Percentiles rank a stretch among this genome's conserved stretches.
Evolutionary conservation across 2,888 invertebrate genomes (phyloP).

Genomic region (Carterocephalus palaemon): DNA sequence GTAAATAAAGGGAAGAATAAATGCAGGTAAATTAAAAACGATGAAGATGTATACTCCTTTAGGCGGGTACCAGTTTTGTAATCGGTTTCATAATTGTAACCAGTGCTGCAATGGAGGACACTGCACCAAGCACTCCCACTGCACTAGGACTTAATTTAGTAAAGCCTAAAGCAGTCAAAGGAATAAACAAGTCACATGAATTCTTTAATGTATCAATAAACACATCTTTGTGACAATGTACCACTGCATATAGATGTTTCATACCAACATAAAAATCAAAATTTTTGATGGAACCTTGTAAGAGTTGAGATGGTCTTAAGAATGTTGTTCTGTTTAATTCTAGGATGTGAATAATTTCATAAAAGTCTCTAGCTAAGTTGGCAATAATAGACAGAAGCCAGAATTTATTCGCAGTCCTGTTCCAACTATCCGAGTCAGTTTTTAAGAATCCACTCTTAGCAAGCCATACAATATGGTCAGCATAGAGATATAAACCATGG

Average conservation of each 20-base stretch:
- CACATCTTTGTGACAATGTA: slow-evolving; percentile 80
- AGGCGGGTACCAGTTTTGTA: slow-evolving; percentile 84
- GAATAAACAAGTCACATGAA: slow-evolving; percentile 91
- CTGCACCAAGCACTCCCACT: slow-evolving; percentile 86
- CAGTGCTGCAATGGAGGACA: slow-evolving; percentile 90
- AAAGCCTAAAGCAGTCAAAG: slow-evolving; percentile 88
- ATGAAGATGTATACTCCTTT: slow-evolving; percentile 28
- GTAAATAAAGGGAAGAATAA: slow-evolving; percentile 3
- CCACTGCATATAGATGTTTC: slow-evolving; percentile 50
- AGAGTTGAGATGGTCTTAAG: slow-evolving; percentile 63
- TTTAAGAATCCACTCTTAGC: slow-evolving; percentile 84
- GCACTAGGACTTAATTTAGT: slow-evolving; percentile 87
- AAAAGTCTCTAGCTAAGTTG: slow-evolving; percentile 89
- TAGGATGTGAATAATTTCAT: slow-evolving; percentile 85
- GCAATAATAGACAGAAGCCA: slow-evolving; percentile 91
- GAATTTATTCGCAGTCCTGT: slow-evolving; percentile 85
- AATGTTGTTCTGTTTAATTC: slow-evolving; percentile 65
- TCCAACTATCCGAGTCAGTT: slow-evolving; percentile 88
- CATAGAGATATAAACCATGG: slow-evolving; percentile 87
- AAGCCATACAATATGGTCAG: slow-evolving; percentile 93
- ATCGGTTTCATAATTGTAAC: slow-evolving; percentile 87
- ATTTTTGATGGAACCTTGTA: slow-evolving; percentile 47
- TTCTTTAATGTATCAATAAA: slow-evolving; percentile 92
- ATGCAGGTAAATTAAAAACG: slow-evolving; percentile 1
- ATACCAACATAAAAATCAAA: slow-evolving; percentile 45